A percentile compares a stretch with the other conserved stretches of the same genome.
Evolutionary conservation across 2,113 vertebrate species (phyloP).

Genomic region (Lophius piscatorius): DNA sequence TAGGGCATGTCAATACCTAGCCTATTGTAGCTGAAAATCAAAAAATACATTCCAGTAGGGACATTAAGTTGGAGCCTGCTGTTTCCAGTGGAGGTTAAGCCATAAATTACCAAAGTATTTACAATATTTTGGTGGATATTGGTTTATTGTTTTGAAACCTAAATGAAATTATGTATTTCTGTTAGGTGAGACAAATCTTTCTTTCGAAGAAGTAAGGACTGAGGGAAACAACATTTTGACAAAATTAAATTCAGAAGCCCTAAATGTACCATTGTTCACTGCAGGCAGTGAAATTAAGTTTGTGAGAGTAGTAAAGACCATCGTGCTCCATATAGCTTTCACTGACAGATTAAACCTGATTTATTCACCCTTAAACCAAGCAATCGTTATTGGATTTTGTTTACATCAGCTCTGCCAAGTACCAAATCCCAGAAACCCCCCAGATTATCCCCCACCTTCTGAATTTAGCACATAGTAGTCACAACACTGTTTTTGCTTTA

Average conservation of each 20-base stretch:
- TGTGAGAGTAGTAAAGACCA: slow-evolving; percentile 17
- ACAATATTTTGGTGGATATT: too few relatives aligned
- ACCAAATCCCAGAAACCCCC: slow-evolving; percentile 51
- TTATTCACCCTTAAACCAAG: slow-evolving; percentile 49
- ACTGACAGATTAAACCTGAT: slow-evolving; percentile 44
- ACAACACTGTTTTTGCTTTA: not conserved
- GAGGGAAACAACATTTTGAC: not conserved
- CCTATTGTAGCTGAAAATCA: too few relatives aligned
- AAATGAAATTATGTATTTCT: too few relatives aligned
- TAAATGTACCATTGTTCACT: slow-evolving; percentile 32
- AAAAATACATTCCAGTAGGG: too few relatives aligned
- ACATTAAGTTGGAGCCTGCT: too few relatives aligned
- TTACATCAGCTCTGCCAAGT: slow-evolving; percentile 46
- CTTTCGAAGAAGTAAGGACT: too few relatives aligned
- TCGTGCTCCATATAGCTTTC: slow-evolving; percentile 39
- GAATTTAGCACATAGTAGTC: not conserved
- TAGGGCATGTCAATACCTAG: too few relatives aligned
- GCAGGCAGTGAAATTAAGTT: slow-evolving; percentile 26
- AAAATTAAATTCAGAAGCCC: not conserved
- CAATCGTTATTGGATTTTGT: slow-evolving; percentile 37
- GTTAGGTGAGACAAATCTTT: too few relatives aligned
- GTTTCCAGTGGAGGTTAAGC: too few relatives aligned
- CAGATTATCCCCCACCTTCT: slow-evolving; percentile 46
- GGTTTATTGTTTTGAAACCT: too few relatives aligned
- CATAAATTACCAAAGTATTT: too few relatives aligned